Conservation (phyloP, 2,888 invertebrate genomes). For the Tricholauxania praeusta region DNA sequence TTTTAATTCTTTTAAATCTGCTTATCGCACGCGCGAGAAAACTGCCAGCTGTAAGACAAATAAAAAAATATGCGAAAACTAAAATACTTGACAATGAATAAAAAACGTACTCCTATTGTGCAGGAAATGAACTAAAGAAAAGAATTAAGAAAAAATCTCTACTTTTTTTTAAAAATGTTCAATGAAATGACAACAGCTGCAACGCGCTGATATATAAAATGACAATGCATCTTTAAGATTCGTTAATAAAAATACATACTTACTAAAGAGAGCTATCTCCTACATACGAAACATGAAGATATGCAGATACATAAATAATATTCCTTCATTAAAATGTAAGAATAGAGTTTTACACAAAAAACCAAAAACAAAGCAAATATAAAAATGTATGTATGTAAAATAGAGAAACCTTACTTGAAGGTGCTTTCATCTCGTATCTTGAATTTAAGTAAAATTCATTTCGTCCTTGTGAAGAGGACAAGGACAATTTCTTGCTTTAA, state of each 20-base stretch:
- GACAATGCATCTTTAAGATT: not conserved
- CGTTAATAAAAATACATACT: no score
- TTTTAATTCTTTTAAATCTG: conserved; percentile 49
- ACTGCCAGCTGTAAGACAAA: conserved; percentile 27
- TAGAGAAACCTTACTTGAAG: not conserved
- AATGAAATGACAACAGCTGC: not conserved
- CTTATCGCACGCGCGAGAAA: conserved; percentile 41
- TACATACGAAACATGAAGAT: not conserved
- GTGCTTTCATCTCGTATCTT: not conserved
- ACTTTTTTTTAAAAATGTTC: not conserved
- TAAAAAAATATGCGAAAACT: not conserved
- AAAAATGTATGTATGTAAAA: conserved; percentile 9
- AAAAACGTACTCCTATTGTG: no score
- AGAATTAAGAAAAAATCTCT: not conserved
- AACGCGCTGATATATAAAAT: not conserved
- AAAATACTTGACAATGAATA: no score
- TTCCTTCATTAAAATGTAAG: not conserved
- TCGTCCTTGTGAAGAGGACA: not conserved
- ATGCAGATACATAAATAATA: conserved; percentile 5
- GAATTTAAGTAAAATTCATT: no score
- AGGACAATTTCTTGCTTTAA: not conserved
- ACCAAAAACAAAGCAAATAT: not conserved
- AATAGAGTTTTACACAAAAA: conserved; percentile 1
- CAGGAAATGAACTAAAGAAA: no score
- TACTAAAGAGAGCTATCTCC: no score